Conservation (phyloP, 2,797 vertebrate genomes). For the Centroberyx gerrardi region DNA sequence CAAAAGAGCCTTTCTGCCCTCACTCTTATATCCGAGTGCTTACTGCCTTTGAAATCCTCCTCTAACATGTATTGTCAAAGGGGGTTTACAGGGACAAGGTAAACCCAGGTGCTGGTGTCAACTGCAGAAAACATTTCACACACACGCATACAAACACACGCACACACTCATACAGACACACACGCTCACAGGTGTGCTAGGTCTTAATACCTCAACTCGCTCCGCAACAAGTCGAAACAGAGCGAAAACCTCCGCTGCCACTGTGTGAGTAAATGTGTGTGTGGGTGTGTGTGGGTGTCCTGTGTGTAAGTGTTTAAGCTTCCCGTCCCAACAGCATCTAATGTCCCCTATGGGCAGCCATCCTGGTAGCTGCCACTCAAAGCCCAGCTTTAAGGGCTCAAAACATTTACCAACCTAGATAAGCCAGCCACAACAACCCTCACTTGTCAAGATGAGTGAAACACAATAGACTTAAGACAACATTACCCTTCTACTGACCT, state of each 20-base stretch:
- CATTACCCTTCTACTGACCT: slow-evolving; percentile 12
- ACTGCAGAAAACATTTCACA: slow-evolving; percentile 38
- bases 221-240: slow-evolving; percentile 78
- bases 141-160: slow-evolving; percentile 22
- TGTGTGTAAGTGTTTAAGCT: slow-evolving; percentile 42
- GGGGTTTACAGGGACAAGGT: slow-evolving; percentile 50
- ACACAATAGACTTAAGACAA: slow-evolving; percentile 36
- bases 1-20: slow-evolving; percentile 23
- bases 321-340: slow-evolving; percentile 44
- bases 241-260: slow-evolving; percentile 58
- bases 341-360: slow-evolving; percentile 72
- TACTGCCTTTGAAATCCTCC: slow-evolving; percentile 46
- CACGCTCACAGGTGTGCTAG: slow-evolving; percentile 69
- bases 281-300: slow-evolving; percentile 5
- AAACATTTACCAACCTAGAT: slow-evolving; percentile 56
- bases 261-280: slow-evolving; percentile 37
- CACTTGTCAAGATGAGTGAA: slow-evolving; percentile 67
- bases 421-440: slow-evolving; percentile 60
- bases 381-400: slow-evolving; percentile 52
- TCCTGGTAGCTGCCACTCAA: slow-evolving; percentile 73
- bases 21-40: slow-evolving; percentile 13
- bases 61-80: slow-evolving; percentile 48
- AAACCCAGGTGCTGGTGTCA: slow-evolving; percentile 66
- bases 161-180: slow-evolving; percentile 26
- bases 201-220: slow-evolving; percentile 64